Conservation (phyloP, 2,888 invertebrate genomes). For the Phytoseiulus persimilis region DNA sequence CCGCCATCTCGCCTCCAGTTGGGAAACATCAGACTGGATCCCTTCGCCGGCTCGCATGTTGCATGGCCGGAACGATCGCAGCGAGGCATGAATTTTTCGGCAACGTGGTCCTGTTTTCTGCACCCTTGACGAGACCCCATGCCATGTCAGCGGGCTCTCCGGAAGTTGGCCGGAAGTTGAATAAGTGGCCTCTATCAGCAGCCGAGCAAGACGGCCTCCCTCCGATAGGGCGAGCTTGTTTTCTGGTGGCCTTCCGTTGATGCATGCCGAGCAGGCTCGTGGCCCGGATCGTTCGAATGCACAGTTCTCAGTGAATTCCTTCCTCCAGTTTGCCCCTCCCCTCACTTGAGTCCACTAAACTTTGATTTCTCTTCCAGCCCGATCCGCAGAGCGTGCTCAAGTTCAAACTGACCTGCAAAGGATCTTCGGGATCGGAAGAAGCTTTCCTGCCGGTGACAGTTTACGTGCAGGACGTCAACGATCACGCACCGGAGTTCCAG, state of each 20-base stretch:
- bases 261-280: not conserved
- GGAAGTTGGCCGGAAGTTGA: slow-evolving; percentile 27
- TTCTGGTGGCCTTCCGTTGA: not conserved
- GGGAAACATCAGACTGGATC: too few relatives aligned
- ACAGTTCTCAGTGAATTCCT: not conserved
- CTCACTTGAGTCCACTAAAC: not conserved
- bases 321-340: not conserved
- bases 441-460: slow-evolving; percentile 69
- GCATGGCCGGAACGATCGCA: too few relatives aligned
- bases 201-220: not conserved
- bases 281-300: not conserved
- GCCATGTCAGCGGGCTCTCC: not conserved
- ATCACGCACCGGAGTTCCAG: slow-evolving; percentile 64
- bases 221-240: slow-evolving; percentile 19
- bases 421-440: slow-evolving; percentile 55
- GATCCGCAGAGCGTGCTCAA: slow-evolving; percentile 48
- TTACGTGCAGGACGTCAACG: slow-evolving; percentile 78
- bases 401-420: slow-evolving; percentile 48
- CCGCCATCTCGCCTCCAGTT: too few relatives aligned
- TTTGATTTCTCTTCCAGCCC: slow-evolving; percentile 42
- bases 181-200: not conserved
- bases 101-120: not conserved
- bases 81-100: not conserved
- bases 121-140: not conserved
- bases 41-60: too few relatives aligned